phyloP scores from a whole-genome alignment of 1,140 invertebrate species.

The Ceratosolen fusciceps region DNA sequence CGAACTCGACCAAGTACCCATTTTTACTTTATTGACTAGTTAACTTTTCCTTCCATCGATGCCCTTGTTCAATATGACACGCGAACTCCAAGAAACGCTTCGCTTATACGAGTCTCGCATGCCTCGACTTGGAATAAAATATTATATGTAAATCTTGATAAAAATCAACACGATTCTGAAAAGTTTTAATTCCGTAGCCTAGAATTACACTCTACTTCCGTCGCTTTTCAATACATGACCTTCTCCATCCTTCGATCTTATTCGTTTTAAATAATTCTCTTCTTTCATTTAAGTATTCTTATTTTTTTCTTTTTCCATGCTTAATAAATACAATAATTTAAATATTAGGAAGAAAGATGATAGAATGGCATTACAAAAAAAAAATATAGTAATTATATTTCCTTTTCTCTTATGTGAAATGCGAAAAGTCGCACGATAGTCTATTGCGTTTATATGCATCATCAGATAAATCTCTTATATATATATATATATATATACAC shows the following conservation, averaged over 20 bases:
- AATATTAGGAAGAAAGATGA: too few relatives aligned
- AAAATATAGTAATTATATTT: too few relatives aligned
- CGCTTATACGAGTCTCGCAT: conserved; percentile 55
- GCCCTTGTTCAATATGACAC: conserved; percentile 61
- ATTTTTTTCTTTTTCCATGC: too few relatives aligned
- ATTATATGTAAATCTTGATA: conserved; percentile 39
- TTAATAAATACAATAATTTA: too few relatives aligned
- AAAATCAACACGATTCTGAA: not conserved
- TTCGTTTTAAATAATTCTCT: not conserved
- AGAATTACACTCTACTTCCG: not conserved
- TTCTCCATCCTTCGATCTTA: not conserved
- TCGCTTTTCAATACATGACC: not conserved
- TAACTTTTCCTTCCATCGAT: conserved; percentile 49
- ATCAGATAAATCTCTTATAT: not conserved
- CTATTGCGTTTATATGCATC: not conserved
- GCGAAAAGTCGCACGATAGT: not conserved
- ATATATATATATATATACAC: not conserved
- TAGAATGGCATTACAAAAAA: too few relatives aligned
- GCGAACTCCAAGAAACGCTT: conserved; percentile 55
- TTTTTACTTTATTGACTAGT: conserved; percentile 64
- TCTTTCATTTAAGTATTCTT: not conserved
- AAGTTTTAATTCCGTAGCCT: conserved; percentile 2
- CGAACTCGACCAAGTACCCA: conserved; percentile 61
- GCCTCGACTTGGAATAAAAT: conserved; percentile 51
- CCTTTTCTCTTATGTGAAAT: not conserved